A percentile compares a stretch with the other conserved stretches of the same genome.
These are phyloP conservation scores for Hanleya hanleyi DNA, from an alignment of 2,888 invertebrate species.

Conservation along the genomic window DNA sequence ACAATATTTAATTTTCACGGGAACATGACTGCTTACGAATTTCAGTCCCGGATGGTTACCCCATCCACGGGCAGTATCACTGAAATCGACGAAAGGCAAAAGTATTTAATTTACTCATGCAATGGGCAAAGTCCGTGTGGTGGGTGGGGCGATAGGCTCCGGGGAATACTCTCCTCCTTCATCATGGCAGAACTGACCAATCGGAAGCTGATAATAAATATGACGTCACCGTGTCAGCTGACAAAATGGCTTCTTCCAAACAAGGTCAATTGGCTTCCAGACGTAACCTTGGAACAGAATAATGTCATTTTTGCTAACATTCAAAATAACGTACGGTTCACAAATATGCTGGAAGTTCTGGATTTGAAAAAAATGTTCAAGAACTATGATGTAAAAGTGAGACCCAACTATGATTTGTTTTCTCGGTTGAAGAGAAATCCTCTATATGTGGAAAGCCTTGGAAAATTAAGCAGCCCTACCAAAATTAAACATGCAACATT, in stretches of 20 bases:
- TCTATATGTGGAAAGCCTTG: background rate
- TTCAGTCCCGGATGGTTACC: too few relatives aligned
- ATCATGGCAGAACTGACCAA: background rate
- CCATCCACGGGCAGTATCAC: too few relatives aligned
- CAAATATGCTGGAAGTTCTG: background rate
- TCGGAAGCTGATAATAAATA: background rate
- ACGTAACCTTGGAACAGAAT: background rate
- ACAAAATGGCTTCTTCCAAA: background rate
- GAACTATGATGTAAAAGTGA: background rate
- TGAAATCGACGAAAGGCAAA: background rate
- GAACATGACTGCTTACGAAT: too few relatives aligned
- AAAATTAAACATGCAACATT: background rate
- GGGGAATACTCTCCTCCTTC: background rate
- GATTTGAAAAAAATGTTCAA: background rate
- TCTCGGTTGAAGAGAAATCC: background rate
- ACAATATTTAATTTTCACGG: too few relatives aligned
- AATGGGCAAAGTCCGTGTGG: background rate
- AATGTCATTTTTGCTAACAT: background rate
- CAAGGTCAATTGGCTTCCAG: background rate
- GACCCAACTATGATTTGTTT: background rate
- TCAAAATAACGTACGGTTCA: background rate
- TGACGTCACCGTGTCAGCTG: background rate
- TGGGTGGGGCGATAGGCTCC: background rate
- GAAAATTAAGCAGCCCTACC: background rate
- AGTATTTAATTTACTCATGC: background rate